Evolutionary conservation across 2,797 vertebrate species (phyloP).

Genomic region (Melanotaenia trifasciata): DNA sequence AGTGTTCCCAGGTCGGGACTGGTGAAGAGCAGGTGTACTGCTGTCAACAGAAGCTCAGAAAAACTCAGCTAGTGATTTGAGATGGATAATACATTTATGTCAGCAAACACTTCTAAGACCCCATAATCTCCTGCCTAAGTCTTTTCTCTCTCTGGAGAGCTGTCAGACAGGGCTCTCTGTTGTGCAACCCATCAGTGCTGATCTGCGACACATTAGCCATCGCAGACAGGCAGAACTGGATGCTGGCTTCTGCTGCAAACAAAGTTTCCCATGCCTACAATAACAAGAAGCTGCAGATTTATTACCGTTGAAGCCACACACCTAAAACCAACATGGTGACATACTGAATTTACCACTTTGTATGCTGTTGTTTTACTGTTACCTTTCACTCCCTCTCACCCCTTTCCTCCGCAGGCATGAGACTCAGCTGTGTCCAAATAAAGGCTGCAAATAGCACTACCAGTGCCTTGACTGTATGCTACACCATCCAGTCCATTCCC

Average conservation of each 20-base stretch:
- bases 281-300: constrained; percentile 21
- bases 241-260: not conserved
- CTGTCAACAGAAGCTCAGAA: constrained; percentile 72
- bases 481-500: constrained; percentile 36
- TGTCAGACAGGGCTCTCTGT: not conserved
- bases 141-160: constrained; percentile 18
- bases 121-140: constrained; percentile 27
- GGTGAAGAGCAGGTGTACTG: constrained; percentile 62
- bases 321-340: constrained; percentile 66
- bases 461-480: constrained; percentile 52
- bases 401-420: constrained; percentile 4
- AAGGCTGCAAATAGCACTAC: constrained; percentile 65
- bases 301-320: constrained; percentile 19
- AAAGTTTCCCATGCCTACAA: not conserved
- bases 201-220: constrained; percentile 41
- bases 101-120: constrained; percentile 60
- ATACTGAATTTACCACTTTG: constrained; percentile 51
- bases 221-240: constrained; percentile 20
- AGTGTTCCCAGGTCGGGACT: constrained; percentile 43
- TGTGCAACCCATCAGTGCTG: not conserved
- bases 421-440: constrained; percentile 79
- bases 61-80: constrained; percentile 46
- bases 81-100: constrained; percentile 59
- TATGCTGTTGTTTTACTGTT: constrained; percentile 58
- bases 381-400: constrained; percentile 30